Evolutionary conservation across 2,888 invertebrate genomes (phyloP).

Genomic region (Amiota communis): DNA sequence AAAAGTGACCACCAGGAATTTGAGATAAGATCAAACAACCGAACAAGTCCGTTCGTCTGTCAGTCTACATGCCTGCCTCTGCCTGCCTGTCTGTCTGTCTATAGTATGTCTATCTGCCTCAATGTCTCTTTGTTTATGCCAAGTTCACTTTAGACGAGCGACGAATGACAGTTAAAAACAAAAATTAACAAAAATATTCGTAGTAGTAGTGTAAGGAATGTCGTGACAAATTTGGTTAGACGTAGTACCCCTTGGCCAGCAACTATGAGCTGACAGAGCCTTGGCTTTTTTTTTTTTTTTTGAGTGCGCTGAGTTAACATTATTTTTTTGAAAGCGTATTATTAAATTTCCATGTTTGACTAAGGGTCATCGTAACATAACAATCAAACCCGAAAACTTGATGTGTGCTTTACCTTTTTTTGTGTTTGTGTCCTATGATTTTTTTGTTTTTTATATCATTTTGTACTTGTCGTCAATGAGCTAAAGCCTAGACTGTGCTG

Average conservation of each 20-base stretch:
- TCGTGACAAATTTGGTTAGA: constrained; percentile 68
- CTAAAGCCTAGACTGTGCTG: constrained; percentile 15
- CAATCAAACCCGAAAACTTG: constrained; percentile 2
- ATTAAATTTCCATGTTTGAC: constrained; percentile 55
- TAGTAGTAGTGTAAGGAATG: constrained; percentile 53
- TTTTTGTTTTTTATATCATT: constrained; percentile 7
- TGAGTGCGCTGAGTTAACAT: constrained; percentile 60
- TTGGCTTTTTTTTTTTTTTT: no score
- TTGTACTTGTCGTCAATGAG: not conserved
- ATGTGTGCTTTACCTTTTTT: constrained; percentile 39
- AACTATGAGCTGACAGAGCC: not conserved
- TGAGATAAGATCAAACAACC: constrained; percentile 66
- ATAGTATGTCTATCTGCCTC: constrained; percentile 43
- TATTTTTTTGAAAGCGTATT: constrained; percentile 47
- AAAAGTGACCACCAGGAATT: constrained; percentile 70
- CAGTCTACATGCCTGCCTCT: constrained; percentile 31
- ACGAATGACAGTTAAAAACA: constrained; percentile 39
- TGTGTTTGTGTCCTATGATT: constrained; percentile 28
- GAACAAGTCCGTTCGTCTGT: constrained; percentile 40
- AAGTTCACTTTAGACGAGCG: constrained; percentile 37
- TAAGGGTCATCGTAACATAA: constrained; percentile 31
- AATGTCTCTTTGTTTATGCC: constrained; percentile 18
- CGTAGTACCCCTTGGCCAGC: not conserved
- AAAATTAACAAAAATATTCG: not conserved
- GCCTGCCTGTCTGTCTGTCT: constrained; percentile 57